Conservation (phyloP, 2,113 vertebrate species). For the Trochalopteron elliotii region DNA sequence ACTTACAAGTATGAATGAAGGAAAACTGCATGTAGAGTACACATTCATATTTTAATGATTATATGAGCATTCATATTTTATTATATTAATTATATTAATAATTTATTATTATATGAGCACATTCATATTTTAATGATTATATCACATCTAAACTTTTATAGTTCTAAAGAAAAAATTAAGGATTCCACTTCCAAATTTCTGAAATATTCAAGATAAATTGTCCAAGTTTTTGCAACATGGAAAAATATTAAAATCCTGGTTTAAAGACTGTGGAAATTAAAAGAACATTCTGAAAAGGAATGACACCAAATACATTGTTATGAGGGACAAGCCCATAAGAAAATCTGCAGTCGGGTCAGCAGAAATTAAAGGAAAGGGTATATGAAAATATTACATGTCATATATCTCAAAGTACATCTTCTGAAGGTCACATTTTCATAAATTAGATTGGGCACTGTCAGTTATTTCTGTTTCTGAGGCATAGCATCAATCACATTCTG, state of each 20-base stretch:
- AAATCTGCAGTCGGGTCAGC: not conserved
- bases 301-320: not conserved
- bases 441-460: slow-evolving; percentile 48
- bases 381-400: not conserved
- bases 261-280: not conserved
- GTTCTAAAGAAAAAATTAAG: not conserved
- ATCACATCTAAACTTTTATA: not conserved
- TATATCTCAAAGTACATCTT: slow-evolving; percentile 14
- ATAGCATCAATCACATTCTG: slow-evolving; percentile 27
- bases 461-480: slow-evolving; percentile 34
- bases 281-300: not conserved
- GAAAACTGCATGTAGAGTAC: not conserved
- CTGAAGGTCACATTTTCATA: slow-evolving; percentile 52
- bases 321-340: not conserved
- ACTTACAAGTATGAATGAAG: not conserved
- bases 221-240: not conserved
- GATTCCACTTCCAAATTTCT: not conserved
- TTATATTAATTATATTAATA: too few species aligned
- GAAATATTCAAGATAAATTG: not conserved
- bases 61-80: too few species aligned
- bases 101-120: too few species aligned
- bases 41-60: not conserved
- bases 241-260: not conserved
- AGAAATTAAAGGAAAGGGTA: not conserved
- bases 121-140: too few species aligned